Evolutionary conservation across 2,888 invertebrate genomes (phyloP).

Genomic region (Scaeva pyrastri): DNA sequence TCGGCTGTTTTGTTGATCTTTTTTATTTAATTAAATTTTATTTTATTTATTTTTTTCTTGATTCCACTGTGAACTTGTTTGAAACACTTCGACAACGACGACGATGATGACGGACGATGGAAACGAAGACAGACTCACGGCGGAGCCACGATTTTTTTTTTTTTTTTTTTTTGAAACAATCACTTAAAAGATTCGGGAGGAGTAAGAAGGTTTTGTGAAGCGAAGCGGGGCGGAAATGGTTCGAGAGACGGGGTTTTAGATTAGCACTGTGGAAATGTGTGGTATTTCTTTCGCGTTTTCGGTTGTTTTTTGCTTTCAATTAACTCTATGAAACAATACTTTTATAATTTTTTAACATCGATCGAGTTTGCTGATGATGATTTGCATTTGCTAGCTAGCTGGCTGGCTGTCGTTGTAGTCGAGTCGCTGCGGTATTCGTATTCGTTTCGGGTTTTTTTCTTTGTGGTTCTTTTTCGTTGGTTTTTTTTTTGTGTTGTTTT

Average conservation of each 20-base stretch:
- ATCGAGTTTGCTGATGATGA: constrained; percentile 70
- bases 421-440: constrained; percentile 72
- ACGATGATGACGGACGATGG: constrained; percentile 31
- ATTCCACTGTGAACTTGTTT: constrained; percentile 70
- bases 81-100: constrained; percentile 47
- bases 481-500: constrained; percentile 28
- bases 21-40: constrained; percentile 24
- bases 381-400: constrained; percentile 46
- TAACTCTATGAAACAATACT: constrained; percentile 60
- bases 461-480: constrained; percentile 59
- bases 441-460: constrained; percentile 64
- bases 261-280: constrained; percentile 39
- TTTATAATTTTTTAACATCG: constrained; percentile 67
- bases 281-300: constrained; percentile 48
- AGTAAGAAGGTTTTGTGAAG: constrained; percentile 14
- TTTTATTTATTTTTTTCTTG: constrained; percentile 32
- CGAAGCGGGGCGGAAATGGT: constrained; percentile 15
- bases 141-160: constrained; percentile 46
- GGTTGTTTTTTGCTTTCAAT: constrained; percentile 17
- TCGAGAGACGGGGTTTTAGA: constrained; percentile 28
- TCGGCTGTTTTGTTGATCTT: constrained; percentile 25
- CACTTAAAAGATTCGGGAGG: constrained; percentile 50
- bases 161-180: constrained; percentile 46
- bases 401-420: constrained; percentile 70
- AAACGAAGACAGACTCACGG: constrained; percentile 25